phyloP scores from a whole-genome alignment of 1,140 invertebrate species.

The Drosophila rhopaloa region DNA sequence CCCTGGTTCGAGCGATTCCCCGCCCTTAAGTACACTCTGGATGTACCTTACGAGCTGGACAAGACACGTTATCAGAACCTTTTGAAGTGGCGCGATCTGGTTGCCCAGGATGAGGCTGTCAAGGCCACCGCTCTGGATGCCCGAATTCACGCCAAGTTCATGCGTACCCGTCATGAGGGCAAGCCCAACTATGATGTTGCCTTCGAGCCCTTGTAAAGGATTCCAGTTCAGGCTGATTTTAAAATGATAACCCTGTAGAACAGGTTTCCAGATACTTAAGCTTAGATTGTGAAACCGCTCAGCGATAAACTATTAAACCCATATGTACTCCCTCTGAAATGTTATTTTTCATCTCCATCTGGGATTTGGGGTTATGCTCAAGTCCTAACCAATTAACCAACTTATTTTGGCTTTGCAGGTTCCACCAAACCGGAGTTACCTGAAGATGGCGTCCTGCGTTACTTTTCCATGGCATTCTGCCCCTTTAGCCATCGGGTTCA shows the following conservation, averaged over 20 bases:
- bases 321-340: background rate
- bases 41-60: slow-evolving; percentile 62
- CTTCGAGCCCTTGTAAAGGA: slow-evolving; percentile 38
- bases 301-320: slow-evolving; percentile 20
- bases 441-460: slow-evolving; percentile 88
- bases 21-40: slow-evolving; percentile 57
- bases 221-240: background rate
- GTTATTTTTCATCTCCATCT: background rate
- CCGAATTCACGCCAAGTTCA: slow-evolving; percentile 90
- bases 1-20: slow-evolving; percentile 92
- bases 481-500: slow-evolving; percentile 94
- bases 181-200: slow-evolving; percentile 89
- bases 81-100: slow-evolving; percentile 87
- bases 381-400: background rate
- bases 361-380: background rate
- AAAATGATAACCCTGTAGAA: background rate
- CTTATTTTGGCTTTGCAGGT: slow-evolving; percentile 84
- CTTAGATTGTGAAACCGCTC: slow-evolving; percentile 16
- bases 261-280: slow-evolving; percentile 17
- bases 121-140: slow-evolving; percentile 88
- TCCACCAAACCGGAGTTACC: slow-evolving; percentile 87
- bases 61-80: slow-evolving; percentile 74
- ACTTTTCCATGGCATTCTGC: slow-evolving; percentile 96
- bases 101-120: slow-evolving; percentile 90
- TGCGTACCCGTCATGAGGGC: slow-evolving; percentile 87